Evolutionary conservation across 2,797 vertebrate species (phyloP), one percentile per base, ranked within the genome.

Genomic region (Bufotes viridis): DNA sequence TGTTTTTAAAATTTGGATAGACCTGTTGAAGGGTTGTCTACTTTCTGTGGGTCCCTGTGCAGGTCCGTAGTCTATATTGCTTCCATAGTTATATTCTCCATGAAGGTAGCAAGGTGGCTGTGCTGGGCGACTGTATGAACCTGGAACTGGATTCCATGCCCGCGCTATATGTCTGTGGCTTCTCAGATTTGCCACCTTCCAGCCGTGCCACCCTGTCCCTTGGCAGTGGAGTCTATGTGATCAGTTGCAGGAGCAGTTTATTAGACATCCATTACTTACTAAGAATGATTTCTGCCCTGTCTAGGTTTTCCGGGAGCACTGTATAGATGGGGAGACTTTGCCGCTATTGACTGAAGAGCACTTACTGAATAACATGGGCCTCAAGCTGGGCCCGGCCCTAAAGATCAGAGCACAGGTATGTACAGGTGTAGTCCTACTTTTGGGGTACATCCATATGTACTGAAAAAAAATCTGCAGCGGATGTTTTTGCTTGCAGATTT

Each of bases 281-380:
- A 78, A 13, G 51, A 26, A 7, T 0, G 7, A 29, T 55, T 51
- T 78, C 2, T 15, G 5, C 61, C 15, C 26, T n/a, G 84, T 91
- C 0, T 92, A 99, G 98, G 97, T 98, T 92, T 99, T 99, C 95
- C 96, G 96, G 90, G 98, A 99, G 91, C 98, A 99, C 93, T 97
- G 97, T 55, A 99, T 99, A 5, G 98, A 99, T 0, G 98, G 98
- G 0, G 98, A 99, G 95, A 98, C 98, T 55, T 91, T 99, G 91
- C 97, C 98, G 22, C 95, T 99, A 81, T 96, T 99, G 93, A 99
- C 97, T 0, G 98, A 99, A 88, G 98, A 99, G 92, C 98, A 99
- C 92, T 94, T 99, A 87, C 96, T 99, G 90, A 98, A 94, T 94
- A 99, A 97, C 92, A 97, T 99, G 98, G 97, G 98, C 91, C 95